Conservation (phyloP, 2,113 vertebrate species). For the Dasyornis broadbenti region DNA sequence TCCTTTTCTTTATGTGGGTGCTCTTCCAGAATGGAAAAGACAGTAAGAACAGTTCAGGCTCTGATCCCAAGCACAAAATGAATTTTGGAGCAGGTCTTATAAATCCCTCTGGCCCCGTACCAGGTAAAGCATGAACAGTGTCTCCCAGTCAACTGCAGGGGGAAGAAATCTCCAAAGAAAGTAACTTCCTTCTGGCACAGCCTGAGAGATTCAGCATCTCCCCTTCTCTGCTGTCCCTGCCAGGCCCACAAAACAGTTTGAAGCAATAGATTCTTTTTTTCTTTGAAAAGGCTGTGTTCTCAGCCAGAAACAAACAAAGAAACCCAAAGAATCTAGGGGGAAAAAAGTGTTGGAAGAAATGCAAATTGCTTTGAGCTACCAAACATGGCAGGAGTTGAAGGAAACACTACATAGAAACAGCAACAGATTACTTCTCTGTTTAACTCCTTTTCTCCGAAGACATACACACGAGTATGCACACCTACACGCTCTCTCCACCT, state of each 20-base stretch:
- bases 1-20: neutral
- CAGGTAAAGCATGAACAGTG: neutral
- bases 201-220: neutral
- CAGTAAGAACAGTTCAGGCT: neutral
- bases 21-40: neutral
- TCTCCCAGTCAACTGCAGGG: neutral
- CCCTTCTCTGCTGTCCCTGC: slow-evolving; percentile 1
- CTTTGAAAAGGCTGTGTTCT: slow-evolving; percentile 4
- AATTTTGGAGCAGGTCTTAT: neutral
- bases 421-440: neutral
- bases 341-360: slow-evolving; percentile 17
- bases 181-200: slow-evolving; percentile 28
- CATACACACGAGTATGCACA: neutral
- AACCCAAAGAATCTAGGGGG: neutral
- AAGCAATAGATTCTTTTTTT: slow-evolving; percentile 32
- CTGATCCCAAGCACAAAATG: neutral
- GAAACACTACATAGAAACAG: neutral
- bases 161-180: slow-evolving; percentile 41
- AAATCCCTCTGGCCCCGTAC: neutral
- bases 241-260: slow-evolving; percentile 29
- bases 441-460: neutral
- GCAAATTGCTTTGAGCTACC: slow-evolving; percentile 52
- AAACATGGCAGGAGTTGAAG: slow-evolving; percentile 50
- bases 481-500: neutral
- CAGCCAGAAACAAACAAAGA: slow-evolving; percentile 58